Base-by-base conservation (phyloP, 2,113 vertebrate genomes). In the Chionodraco myersi region DNA sequence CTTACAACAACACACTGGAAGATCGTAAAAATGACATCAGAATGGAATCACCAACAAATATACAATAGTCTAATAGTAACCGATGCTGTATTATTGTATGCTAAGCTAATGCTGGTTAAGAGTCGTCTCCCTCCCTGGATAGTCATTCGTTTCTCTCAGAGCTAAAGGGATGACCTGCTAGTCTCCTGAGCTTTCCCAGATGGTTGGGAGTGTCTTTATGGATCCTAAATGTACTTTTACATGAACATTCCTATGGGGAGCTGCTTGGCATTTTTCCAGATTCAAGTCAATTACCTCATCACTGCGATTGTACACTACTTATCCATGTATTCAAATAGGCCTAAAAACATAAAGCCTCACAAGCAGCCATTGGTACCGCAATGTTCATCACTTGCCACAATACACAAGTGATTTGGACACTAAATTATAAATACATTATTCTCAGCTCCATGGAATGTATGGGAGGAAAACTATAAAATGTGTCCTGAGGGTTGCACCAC, bases 181-280 rank as follows among this genome's bases (percentile, higher is more conserved):
- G 80, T 89, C 86, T 85, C 78, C 63, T 74, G 76, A 88, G 75
- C 78, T 77, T 83, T 85, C 76, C 79, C 79, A 86, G 72, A 88
- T 86, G 77, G 71, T 67, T 72, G 84, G 88, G 84, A 81, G 85
- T 72, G 69, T 69, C 82, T 74, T 77, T 60, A 59, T 56, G 65
- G 67, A 86, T 77, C 80, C 86, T 18, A 0, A 76, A 79, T 85
- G 85, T 85, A 89, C 84, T 79, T 83, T 54, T 51, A 47, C 41
- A 12, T 77, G 76, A 61, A 71, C 83, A 89, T 88, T 92, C 83
- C 91, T 72, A 66, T 53, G 69, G 71, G 57, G 70, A 60, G 78
- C 68, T 82, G 79, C 49, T 30, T 30, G 79, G 83, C 75, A 77
- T 72, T 79, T 51, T 45, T 81, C 86, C 85, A 90, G 66, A 77